Evolutionary conservation across 2,888 invertebrate genomes (phyloP).

Genomic region (Calliopum simillimum): DNA sequence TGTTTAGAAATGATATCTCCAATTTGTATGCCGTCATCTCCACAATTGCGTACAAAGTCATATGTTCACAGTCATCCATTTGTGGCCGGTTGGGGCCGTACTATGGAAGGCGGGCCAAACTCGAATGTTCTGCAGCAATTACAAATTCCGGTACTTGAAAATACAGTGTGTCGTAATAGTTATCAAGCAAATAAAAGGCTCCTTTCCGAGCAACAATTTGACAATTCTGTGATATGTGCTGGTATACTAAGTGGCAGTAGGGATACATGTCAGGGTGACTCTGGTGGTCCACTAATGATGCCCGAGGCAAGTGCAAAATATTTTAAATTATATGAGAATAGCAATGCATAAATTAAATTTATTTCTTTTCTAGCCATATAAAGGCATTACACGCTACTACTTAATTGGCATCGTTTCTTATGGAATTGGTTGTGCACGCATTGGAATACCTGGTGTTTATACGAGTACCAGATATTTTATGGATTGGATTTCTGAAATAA

Average conservation of each 20-base stretch:
- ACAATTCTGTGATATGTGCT: constrained; percentile 56
- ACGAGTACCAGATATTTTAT: constrained; percentile 71
- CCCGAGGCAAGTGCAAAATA: constrained; percentile 50
- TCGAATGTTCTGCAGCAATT: constrained; percentile 75
- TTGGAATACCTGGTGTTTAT: constrained; percentile 74
- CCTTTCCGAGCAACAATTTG: constrained; percentile 53
- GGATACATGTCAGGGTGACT: constrained; percentile 60
- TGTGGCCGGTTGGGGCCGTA: constrained; percentile 74
- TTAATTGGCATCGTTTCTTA: constrained; percentile 76
- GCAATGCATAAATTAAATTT: not conserved
- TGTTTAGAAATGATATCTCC: constrained; percentile 75
- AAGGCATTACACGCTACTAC: constrained; percentile 53
- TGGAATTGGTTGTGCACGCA: constrained; percentile 73
- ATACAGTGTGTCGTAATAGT: constrained; percentile 70
- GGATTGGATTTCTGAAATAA: constrained; percentile 70
- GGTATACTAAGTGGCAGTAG: constrained; percentile 55
- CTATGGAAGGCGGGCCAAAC: constrained; percentile 70
- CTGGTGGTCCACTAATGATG: constrained; percentile 60
- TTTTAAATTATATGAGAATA: not conserved
- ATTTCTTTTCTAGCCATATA: constrained; percentile 42
- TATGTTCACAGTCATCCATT: constrained; percentile 73
- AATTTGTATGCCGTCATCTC: constrained; percentile 78
- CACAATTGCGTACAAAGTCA: constrained; percentile 69
- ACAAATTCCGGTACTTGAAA: constrained; percentile 76
- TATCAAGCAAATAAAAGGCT: constrained; percentile 48